Evolutionary conservation across 2,797 vertebrate species (phyloP).

Genomic region (Merluccius polli): DNA sequence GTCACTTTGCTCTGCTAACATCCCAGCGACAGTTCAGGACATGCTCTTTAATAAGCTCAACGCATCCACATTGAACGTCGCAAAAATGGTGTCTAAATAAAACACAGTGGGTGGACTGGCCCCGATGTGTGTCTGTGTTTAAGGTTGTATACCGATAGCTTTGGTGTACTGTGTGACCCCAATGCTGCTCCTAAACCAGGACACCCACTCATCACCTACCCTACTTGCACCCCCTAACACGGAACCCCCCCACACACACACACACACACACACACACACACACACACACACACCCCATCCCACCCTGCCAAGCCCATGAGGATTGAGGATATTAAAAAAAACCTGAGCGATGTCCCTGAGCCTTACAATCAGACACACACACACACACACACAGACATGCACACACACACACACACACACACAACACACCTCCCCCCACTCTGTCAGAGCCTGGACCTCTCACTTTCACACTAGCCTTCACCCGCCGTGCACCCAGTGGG

Average conservation of each 20-base stretch:
- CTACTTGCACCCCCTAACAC: background rate
- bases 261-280: background rate
- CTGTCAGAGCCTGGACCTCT: constrained; percentile 28
- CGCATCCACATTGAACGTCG: background rate
- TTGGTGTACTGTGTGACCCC: background rate
- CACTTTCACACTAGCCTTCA: constrained; percentile 55
- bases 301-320: too few species aligned
- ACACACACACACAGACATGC: too few species aligned
- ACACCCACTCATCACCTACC: background rate
- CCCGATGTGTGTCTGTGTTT: background rate
- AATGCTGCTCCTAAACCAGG: background rate
- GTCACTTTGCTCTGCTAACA: background rate
- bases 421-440: too few species aligned
- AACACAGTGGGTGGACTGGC: background rate
- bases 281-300: background rate
- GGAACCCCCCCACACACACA: too few species aligned
- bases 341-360: constrained; percentile 56
- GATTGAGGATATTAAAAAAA: too few species aligned
- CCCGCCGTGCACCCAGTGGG: constrained; percentile 52
- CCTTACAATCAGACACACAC: too few species aligned
- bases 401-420: too few species aligned
- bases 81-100: background rate
- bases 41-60: background rate
- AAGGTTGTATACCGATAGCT: background rate
- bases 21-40: background rate